Base-by-base conservation (phyloP, 2,797 vertebrate genomes). In the Scolopax rusticola region DNA sequence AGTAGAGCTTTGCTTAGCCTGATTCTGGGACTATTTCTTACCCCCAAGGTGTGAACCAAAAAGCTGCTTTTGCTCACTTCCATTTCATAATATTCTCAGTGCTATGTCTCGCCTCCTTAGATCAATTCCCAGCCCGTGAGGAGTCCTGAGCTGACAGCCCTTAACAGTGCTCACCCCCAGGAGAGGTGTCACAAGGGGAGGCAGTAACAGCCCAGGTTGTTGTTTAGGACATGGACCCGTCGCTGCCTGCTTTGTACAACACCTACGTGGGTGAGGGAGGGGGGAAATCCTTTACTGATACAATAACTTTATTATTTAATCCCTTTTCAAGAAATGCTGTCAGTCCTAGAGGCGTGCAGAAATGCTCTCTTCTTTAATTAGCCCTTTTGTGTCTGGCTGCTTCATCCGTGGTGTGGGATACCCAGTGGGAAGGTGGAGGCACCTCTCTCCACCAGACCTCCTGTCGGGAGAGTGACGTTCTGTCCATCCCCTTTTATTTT, bases 1-100 rank as follows among this genome's bases (percentile, higher is more conserved):
- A 75, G 53, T 11, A 65, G 70, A 63, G 63, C 67, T 90, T 93
- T 88, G 87, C 89, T 90, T 95, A 84, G 93, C 77, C 84, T 61
- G n/a, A 47, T 87, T 95, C 87, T 70, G 59, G 33, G 84, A 82
- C 43, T 56, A 32, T 90, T 94, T 82, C 47, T 90, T 90, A 69
- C 77, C 63, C 63, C 30, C 10, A 1, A 54, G 90, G 94, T 0
- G 0, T 56, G 82, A 95, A 84, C 30, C 11, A 36, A 79, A 45
- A 19, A 63, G 59, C 65, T 92, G 47, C 41, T 91, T 84, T 70
- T 76, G 43, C 64, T 95, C 19, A 11, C 83, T 93, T 93, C 79
- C 43, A 61, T 80, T 68, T 70, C 64, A 36, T 45, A 57, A 47
- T 36, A 40, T 43, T 77, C 84, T 70, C 3, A 1, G 71, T n/a